These are phyloP conservation scores for Tetanocera ferruginea DNA, from an alignment of 2,888 invertebrate species.

Conservation along the genomic window DNA sequence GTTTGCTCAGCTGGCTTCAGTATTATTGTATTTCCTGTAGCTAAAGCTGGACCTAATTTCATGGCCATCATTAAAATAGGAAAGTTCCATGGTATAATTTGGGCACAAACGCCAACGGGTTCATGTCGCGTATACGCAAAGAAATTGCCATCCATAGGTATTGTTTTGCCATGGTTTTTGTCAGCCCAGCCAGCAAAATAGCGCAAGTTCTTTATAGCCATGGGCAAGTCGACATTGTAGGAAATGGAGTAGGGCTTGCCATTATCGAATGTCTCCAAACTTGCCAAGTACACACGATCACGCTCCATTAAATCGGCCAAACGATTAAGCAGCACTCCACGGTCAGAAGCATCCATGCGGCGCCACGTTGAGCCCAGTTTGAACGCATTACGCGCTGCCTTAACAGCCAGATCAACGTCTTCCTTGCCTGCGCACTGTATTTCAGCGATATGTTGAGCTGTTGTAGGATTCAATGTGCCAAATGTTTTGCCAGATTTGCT, in stretches of 20 bases:
- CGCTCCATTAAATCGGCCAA: constrained; percentile 88
- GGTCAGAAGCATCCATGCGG: constrained; percentile 86
- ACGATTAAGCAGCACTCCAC: constrained; percentile 82
- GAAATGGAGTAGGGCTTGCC: constrained; percentile 88
- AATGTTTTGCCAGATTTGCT: constrained; percentile 90
- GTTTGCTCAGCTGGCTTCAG: constrained; percentile 97
- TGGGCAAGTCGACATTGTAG: constrained; percentile 77
- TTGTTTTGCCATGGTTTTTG: constrained; percentile 83
- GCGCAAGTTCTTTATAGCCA: constrained; percentile 76
- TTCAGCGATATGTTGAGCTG: constrained; percentile 82
- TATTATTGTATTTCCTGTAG: constrained; percentile 84
- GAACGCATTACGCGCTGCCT: constrained; percentile 85
- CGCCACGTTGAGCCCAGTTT: constrained; percentile 84
- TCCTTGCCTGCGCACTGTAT: constrained; percentile 82
- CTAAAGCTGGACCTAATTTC: constrained; percentile 89
- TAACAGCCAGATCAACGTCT: constrained; percentile 85
- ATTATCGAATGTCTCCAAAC: constrained; percentile 94
- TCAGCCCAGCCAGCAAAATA: constrained; percentile 97
- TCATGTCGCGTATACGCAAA: constrained; percentile 90
- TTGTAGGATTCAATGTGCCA: constrained; percentile 86
- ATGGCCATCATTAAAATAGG: constrained; percentile 94
- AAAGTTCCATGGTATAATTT: constrained; percentile 97
- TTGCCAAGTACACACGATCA: constrained; percentile 83
- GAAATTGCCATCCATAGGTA: constrained; percentile 85
- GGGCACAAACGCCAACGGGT: constrained; percentile 94